A percentile compares a stretch with the other conserved stretches of the same genome.
Conservation (phyloP, 2,113 vertebrate species). For the Lynx canadensis region DNA sequence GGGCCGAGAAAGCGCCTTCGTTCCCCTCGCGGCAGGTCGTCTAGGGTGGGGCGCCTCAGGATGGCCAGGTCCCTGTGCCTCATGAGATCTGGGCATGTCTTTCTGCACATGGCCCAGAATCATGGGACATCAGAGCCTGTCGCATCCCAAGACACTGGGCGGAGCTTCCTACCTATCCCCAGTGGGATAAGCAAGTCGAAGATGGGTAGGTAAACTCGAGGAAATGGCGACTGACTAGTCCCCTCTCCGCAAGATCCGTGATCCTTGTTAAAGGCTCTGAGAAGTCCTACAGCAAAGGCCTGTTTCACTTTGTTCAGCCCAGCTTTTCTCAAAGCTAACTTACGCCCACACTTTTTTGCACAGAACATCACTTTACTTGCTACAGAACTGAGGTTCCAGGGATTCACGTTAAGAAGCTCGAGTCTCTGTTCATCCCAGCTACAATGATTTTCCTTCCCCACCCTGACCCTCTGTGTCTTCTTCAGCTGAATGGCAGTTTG, state of each 20-base stretch:
- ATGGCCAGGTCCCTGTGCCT: not conserved
- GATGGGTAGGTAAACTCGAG: not conserved
- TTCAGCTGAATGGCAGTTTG: conserved; percentile 25
- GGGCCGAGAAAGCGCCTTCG: not conserved
- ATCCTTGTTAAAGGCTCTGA: not conserved
- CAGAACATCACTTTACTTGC: not conserved
- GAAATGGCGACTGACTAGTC: not conserved
- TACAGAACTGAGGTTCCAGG: not conserved
- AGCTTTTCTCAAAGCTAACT: not conserved
- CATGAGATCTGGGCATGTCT: not conserved
- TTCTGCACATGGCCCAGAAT: not conserved
- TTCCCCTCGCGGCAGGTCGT: not conserved
- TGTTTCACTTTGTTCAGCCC: not conserved
- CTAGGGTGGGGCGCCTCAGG: not conserved
- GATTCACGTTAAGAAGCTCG: not conserved
- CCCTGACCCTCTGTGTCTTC: not conserved
- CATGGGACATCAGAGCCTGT: not conserved
- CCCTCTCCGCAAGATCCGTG: not conserved
- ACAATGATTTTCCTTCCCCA: not conserved
- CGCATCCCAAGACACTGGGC: not conserved
- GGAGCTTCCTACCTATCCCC: not conserved
- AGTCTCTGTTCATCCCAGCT: not conserved
- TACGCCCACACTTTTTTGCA: not conserved
- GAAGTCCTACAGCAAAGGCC: not conserved
- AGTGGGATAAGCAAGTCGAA: not conserved